Evolutionary conservation across 2,888 invertebrate genomes (phyloP).

Genomic region (Drosophila seclusa): DNA sequence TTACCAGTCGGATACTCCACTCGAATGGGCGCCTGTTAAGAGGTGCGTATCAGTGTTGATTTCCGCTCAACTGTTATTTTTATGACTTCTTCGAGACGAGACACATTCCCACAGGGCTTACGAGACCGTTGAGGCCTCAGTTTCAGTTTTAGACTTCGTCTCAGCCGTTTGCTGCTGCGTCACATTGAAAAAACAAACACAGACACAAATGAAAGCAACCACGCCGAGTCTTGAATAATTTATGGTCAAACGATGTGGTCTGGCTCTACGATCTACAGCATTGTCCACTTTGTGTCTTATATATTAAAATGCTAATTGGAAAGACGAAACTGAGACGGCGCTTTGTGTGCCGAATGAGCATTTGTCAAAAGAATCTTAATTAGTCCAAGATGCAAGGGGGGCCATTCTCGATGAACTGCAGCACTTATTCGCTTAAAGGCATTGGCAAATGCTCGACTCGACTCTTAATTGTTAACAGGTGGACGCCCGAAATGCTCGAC

Average conservation of each 20-base stretch:
- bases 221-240: constrained; percentile 71
- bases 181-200: constrained; percentile 59
- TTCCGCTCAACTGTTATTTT: constrained; percentile 75
- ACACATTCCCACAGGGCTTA: constrained; percentile 67
- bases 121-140: constrained; percentile 4
- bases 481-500: constrained; percentile 38
- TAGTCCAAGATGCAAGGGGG: constrained; percentile 26
- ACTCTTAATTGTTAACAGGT: constrained; percentile 63
- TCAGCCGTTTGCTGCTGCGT: constrained; percentile 52
- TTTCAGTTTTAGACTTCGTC: constrained; percentile 6
- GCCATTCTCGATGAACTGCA: constrained; percentile 15
- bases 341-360: constrained; percentile 24
- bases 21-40: constrained; percentile 42
- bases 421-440: constrained; percentile 10
- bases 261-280: constrained; percentile 28
- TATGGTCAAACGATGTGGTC: constrained; percentile 42
- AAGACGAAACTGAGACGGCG: constrained; percentile 57
- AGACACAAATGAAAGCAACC: constrained; percentile 53
- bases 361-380: constrained; percentile 73
- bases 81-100: constrained; percentile 64
- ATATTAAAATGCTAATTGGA: constrained; percentile 66
- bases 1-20: constrained; percentile 36
- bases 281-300: constrained; percentile 49
- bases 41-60: constrained; percentile 66
- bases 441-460: constrained; percentile 51